Percentiles rank a stretch among this genome's conserved stretches.
phyloP scores from a whole-genome alignment of 2,797 vertebrate species.

The Phalloptychus januarius region DNA sequence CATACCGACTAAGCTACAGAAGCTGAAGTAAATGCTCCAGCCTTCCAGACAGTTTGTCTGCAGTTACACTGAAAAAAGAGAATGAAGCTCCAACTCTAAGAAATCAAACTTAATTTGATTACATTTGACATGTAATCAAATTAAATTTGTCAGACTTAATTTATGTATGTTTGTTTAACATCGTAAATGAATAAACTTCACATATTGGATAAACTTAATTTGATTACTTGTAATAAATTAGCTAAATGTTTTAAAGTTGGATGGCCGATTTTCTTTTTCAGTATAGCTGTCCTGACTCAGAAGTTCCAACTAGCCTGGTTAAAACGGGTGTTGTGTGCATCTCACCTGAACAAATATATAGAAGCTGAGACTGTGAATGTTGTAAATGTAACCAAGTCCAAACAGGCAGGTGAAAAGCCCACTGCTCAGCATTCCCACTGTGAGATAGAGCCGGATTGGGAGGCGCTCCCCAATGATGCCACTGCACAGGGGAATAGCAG shows the following conservation, averaged over 20 bases:
- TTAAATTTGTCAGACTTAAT: no score
- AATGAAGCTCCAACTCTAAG: no score
- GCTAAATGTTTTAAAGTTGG: no score
- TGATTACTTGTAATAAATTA: no score
- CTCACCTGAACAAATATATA: conserved; percentile 88
- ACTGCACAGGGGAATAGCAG: conserved; percentile 61
- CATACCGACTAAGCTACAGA: neutral
- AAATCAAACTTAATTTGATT: no score
- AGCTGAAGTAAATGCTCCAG: neutral
- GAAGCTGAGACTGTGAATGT: conserved; percentile 90
- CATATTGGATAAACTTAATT: no score
- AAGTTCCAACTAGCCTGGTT: neutral
- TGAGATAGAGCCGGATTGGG: conserved; percentile 93
- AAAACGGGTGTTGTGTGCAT: neutral
- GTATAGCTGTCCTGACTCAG: neutral
- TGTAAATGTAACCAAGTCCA: conserved; percentile 90
- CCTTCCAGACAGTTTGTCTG: neutral
- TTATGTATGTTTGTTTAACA: no score
- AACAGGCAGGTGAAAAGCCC: conserved; percentile 91
- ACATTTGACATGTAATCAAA: no score
- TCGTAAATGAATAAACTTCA: no score
- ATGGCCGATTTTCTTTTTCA: no score
- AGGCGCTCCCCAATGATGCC: conserved; percentile 95
- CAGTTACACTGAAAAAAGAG: neutral
- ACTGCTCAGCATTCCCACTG: conserved; percentile 89